Base-by-base conservation (phyloP, 92 coral and sea anemone species). In the Parazoanthus swiftii region DNA sequence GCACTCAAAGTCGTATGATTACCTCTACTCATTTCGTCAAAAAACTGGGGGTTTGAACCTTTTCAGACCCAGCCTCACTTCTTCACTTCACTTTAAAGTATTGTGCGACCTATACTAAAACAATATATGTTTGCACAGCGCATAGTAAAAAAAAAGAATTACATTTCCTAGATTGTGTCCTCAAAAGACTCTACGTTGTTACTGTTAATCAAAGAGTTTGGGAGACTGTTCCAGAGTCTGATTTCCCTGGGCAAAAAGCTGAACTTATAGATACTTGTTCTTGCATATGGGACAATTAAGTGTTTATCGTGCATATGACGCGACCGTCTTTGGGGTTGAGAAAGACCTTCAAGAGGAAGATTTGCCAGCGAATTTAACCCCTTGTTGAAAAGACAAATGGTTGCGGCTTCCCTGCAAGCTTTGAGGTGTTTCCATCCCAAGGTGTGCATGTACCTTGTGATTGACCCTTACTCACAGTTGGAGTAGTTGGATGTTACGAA, bases 321-420 rank as follows among this genome's bases (percentile, higher is more conserved):
- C 33, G 76, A 71, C 26, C 76, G 76, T 13, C 76, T 71, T 20
- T 71, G 76, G 26, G 85, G 70, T 29, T 33, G 43, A 21, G 74
- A 81, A 81, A 81, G 85, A 29, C 67, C 51, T 14, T 65, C 16
- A 36, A 82, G 86, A 23, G 86, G 86, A 65, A 66, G 59, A 66
- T 82, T 82, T 54, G 76, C 70, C 51, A 33, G 76, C 33, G 14
- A 23, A 39, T 82, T 56, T 26, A 82, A 44, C 48, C 79, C 79
- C 48, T 75, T 50, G 79, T 75, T 75, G 48, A 75, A 75, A 13
- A 75, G 48, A 26, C 76, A 71, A 21, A 11, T 71, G 26, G 76
- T 71, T 21, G 76, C 76, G 3, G 76, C 76, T 21, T 71, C 76
- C 76, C 76, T 71, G 36, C 76, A 37, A 26, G 26, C 9, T 26